Percentiles rank a stretch among this genome's conserved stretches.
Evolutionary conservation across 2,113 vertebrate genomes (phyloP).

Genomic region (Rhinogobius similis): DNA sequence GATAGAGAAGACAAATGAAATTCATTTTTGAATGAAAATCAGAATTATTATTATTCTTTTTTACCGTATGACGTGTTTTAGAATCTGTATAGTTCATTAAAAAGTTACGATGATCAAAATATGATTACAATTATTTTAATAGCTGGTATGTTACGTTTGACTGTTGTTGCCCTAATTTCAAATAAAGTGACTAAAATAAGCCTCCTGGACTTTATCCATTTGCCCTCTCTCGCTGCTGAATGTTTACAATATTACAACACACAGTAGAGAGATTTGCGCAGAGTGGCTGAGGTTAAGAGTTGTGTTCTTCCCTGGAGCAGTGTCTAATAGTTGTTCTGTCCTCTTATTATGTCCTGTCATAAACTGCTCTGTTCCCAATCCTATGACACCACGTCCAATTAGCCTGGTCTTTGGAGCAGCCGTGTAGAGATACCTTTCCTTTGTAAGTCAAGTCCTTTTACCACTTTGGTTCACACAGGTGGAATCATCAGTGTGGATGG

Average conservation of each 20-base stretch:
- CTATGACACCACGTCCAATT: not conserved
- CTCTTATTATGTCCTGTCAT: constrained; percentile 5
- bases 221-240: not conserved
- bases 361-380: not conserved
- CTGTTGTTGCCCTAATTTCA: not conserved
- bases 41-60: no score
- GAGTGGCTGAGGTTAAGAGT: constrained; percentile 6
- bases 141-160: no score
- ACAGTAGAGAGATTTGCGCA: not conserved
- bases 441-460: not conserved
- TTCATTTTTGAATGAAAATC: no score
- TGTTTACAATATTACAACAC: constrained; percentile 9
- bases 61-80: no score
- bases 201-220: constrained; percentile 12
- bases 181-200: not conserved
- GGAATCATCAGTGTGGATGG: not conserved
- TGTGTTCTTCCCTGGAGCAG: not conserved
- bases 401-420: not conserved
- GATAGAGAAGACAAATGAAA: not conserved
- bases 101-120: no score
- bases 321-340: not conserved
- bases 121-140: no score
- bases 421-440: not conserved
- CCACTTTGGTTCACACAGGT: not conserved
- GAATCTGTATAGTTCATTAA: no score